A percentile compares a stretch with the other conserved stretches of the same genome.
These are phyloP conservation scores for Aphidius colemani DNA, from an alignment of 2,888 invertebrate genomes.

Conservation along the genomic window DNA sequence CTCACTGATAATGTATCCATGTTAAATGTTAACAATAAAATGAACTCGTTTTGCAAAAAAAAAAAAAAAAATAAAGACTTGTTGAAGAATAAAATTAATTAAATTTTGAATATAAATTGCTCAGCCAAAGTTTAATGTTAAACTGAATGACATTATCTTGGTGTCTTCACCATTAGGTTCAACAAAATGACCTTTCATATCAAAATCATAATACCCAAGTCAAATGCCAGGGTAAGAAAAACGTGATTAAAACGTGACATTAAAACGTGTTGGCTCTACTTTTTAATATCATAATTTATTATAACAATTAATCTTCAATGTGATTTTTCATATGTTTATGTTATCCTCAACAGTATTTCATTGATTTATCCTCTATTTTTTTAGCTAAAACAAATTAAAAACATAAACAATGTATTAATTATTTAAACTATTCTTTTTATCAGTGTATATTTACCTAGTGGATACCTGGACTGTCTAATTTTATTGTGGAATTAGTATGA, in stretches of 20 bases:
- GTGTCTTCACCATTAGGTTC: constrained; percentile 53
- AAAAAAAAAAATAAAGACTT: constrained; percentile 10
- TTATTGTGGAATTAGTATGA: no score
- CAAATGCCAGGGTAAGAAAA: constrained; percentile 43
- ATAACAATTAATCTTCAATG: not conserved
- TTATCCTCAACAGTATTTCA: not conserved
- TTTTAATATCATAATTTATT: constrained; percentile 15
- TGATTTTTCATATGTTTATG: not conserved
- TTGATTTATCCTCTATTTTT: no score
- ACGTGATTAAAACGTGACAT: constrained; percentile 58
- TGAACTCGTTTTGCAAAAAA: not conserved
- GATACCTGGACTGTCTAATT: no score
- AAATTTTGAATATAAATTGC: constrained; percentile 21
- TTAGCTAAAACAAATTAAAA: no score
- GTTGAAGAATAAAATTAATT: constrained; percentile 20
- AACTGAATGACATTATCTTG: constrained; percentile 41
- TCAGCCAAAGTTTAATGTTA: constrained; percentile 4
- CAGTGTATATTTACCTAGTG: no score
- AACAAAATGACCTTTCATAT: constrained; percentile 56
- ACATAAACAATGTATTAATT: no score
- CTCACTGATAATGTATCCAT: no score
- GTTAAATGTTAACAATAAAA: no score
- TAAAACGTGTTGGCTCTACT: constrained; percentile 35
- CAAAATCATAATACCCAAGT: constrained; percentile 41
- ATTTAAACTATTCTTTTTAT: no score